Evolutionary conservation across 2,888 invertebrate species (phyloP).

Genomic region (Hirtodrosophila cameraria): DNA sequence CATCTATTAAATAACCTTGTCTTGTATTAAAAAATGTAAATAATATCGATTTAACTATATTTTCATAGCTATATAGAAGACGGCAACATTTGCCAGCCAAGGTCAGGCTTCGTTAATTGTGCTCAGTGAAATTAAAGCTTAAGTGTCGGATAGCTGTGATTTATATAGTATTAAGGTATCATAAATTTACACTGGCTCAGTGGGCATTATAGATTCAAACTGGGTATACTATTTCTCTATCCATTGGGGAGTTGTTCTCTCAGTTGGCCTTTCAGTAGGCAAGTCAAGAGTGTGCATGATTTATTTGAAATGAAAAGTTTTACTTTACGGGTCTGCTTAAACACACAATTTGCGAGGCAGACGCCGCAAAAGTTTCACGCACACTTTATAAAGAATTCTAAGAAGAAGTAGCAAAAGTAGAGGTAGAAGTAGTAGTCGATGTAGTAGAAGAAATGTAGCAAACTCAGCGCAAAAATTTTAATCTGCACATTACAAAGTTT

Average conservation of each 20-base stretch:
- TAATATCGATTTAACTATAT: too few species aligned
- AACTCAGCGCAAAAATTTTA: conserved; percentile 69
- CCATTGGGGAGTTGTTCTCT: conserved; percentile 24
- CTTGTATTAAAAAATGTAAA: too few species aligned
- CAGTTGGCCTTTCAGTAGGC: conserved; percentile 34
- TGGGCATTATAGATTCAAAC: conserved; percentile 29
- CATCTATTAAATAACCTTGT: too few species aligned
- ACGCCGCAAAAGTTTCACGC: conserved; percentile 49
- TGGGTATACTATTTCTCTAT: conserved; percentile 17
- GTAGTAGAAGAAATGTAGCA: conserved; percentile 46
- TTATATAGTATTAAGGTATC: conserved; percentile 54
- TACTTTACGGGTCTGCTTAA: conserved; percentile 44
- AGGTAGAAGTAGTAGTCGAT: background rate
- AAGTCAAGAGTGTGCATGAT: conserved; percentile 64
- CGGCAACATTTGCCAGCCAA: too few species aligned
- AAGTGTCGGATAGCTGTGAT: conserved; percentile 55
- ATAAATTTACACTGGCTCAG: conserved; percentile 56
- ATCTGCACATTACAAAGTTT: conserved; percentile 73
- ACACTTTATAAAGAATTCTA: conserved; percentile 29
- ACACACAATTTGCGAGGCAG: conserved; percentile 40
- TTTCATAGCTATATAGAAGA: too few species aligned
- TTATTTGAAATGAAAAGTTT: conserved; percentile 70
- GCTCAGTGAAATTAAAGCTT: conserved; percentile 47
- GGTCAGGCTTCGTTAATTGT: conserved; percentile 12
- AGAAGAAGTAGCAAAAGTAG: background rate